Evolutionary conservation across 2,888 invertebrate species (phyloP).

Genomic region (Bhutanitis thaidina): DNA sequence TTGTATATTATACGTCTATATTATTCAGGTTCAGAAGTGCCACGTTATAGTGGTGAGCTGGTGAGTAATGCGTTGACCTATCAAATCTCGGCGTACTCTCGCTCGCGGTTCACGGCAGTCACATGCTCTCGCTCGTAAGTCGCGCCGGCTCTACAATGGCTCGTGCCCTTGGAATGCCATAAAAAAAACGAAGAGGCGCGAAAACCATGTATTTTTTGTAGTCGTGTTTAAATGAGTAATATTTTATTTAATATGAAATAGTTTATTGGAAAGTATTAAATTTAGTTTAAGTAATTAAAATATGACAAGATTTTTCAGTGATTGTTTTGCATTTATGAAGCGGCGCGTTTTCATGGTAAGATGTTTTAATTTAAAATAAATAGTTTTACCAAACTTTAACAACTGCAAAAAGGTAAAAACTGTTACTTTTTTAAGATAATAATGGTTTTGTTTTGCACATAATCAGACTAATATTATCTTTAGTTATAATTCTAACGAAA

Average conservation of each 20-base stretch:
- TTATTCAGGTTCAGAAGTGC: not conserved
- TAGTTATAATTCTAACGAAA: too few species aligned
- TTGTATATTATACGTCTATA: not conserved
- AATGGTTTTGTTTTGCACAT: not conserved
- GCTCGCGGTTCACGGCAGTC: constrained; percentile 40
- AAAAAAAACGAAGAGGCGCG: constrained; percentile 24
- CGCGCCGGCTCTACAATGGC: constrained; percentile 24
- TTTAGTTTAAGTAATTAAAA: constrained; percentile 7
- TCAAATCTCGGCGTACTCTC: constrained; percentile 36
- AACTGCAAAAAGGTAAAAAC: too few species aligned
- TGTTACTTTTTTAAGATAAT: too few species aligned
- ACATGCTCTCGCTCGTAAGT: constrained; percentile 35
- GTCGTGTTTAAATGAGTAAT: constrained; percentile 9
- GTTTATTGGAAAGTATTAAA: constrained; percentile 3
- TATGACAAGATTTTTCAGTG: constrained; percentile 38
- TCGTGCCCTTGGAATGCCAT: constrained; percentile 20
- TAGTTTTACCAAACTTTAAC: too few species aligned
- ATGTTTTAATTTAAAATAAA: not conserved
- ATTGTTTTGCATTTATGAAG: constrained; percentile 44
- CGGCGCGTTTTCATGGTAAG: constrained; percentile 61
- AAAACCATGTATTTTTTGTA: constrained; percentile 29
- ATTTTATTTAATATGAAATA: constrained; percentile 18
- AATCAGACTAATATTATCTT: not conserved
- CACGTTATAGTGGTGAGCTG: constrained; percentile 23
- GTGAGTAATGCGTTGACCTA: constrained; percentile 37